phyloP scores from a whole-genome alignment of 2,888 invertebrate genomes.

The Apamea epomidion region DNA sequence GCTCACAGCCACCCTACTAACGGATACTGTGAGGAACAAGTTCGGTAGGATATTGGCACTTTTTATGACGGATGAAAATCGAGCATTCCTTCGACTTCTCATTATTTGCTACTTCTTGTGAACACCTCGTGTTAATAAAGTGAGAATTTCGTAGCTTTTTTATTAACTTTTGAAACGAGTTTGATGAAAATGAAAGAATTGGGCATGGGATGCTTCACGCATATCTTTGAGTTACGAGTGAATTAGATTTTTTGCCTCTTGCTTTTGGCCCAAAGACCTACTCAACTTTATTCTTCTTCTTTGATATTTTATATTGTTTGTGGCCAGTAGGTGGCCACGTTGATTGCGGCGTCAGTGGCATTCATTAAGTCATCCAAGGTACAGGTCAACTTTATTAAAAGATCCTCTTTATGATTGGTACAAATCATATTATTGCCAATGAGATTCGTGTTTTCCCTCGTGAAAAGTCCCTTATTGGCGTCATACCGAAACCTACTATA shows the following conservation, averaged over 20 bases:
- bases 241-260: background rate
- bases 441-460: background rate
- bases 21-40: background rate
- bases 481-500: no score
- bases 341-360: no score
- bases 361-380: no score
- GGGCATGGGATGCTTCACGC: conserved; percentile 2
- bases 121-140: conserved; percentile 37
- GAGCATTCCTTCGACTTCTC: conserved; percentile 6
- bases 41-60: conserved; percentile 20
- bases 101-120: conserved; percentile 29
- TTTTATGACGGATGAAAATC: conserved; percentile 38
- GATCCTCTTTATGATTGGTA: background rate
- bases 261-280: background rate
- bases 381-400: background rate
- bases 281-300: background rate
- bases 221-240: conserved; percentile 6
- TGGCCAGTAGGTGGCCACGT: no score
- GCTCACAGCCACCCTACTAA: conserved; percentile 21
- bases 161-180: conserved; percentile 35
- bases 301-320: no score
- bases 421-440: background rate
- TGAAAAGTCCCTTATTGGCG: background rate
- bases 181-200: conserved; percentile 26
- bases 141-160: conserved; percentile 34